Evolutionary conservation across 2,888 invertebrate genomes (phyloP).

Genomic region (Drosophila lacicola): DNA sequence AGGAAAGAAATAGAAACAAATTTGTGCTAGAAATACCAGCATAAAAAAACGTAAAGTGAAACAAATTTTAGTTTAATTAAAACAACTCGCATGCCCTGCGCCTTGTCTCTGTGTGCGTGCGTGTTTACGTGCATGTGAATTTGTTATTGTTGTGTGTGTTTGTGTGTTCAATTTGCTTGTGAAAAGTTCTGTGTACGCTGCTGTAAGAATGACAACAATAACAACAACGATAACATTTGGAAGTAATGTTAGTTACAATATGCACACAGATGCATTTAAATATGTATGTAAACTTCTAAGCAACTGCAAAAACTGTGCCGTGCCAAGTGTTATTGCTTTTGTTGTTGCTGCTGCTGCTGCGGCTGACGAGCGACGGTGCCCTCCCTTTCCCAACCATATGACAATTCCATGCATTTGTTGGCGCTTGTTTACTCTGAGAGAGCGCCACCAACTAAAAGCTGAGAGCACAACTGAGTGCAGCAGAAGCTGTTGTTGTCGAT

Average conservation of each 20-base stretch:
- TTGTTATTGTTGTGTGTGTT: slow-evolving; percentile 8
- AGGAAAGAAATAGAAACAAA: slow-evolving; percentile 46
- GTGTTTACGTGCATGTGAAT: slow-evolving; percentile 9
- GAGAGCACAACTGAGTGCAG: slow-evolving; percentile 33
- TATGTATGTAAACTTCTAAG: slow-evolving; percentile 41
- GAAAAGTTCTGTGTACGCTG: slow-evolving; percentile 22
- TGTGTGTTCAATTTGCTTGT: slow-evolving; percentile 36
- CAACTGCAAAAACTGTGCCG: slow-evolving; percentile 63
- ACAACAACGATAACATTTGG: slow-evolving; percentile 25
- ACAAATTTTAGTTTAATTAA: slow-evolving; percentile 50
- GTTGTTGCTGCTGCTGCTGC: slow-evolving; percentile 30
- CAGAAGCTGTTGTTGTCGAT: slow-evolving; percentile 15
- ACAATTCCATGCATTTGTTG: slow-evolving; percentile 63
- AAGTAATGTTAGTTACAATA: slow-evolving; percentile 28
- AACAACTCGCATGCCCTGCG: slow-evolving; percentile 16
- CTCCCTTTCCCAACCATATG: slow-evolving; percentile 45
- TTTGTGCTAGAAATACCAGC: slow-evolving; percentile 52
- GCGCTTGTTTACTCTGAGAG: slow-evolving; percentile 70
- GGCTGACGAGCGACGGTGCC: slow-evolving; percentile 55
- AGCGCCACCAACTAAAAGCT: slow-evolving; percentile 1
- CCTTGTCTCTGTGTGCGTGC: slow-evolving; percentile 2
- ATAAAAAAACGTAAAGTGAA: slow-evolving; percentile 28
- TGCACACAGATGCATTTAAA: slow-evolving; percentile 10
- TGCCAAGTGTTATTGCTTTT: slow-evolving; percentile 54
- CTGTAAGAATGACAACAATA: slow-evolving; percentile 20